Evolutionary conservation across 2,797 vertebrate genomes (phyloP).

Genomic region (Crocidura indochinensis): DNA sequence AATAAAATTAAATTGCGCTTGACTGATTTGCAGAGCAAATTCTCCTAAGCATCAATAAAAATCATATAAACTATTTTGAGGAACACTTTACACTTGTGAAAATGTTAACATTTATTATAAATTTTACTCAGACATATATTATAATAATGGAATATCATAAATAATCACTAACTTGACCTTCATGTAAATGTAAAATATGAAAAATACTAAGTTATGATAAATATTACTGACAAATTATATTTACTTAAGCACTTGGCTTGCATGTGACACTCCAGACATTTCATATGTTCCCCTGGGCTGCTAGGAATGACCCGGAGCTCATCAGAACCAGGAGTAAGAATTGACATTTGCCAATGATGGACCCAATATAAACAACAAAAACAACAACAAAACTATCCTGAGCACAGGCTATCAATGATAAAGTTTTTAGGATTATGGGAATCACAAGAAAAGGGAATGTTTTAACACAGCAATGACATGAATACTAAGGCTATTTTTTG

Average conservation of each 20-base stretch:
- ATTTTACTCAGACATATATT: background rate
- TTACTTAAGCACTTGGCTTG: background rate
- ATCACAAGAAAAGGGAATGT: background rate
- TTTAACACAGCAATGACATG: background rate
- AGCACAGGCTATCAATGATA: background rate
- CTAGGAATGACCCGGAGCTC: too few relatives aligned
- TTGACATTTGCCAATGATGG: too few relatives aligned
- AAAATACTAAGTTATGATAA: background rate
- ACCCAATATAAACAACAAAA: too few relatives aligned
- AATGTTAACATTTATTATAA: background rate
- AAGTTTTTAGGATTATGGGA: too few relatives aligned
- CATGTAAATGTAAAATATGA: background rate
- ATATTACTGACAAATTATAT: background rate
- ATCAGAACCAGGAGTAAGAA: too few relatives aligned
- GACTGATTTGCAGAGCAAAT: background rate
- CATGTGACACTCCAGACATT: too few relatives aligned
- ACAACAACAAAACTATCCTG: too few relatives aligned
- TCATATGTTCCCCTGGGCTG: too few relatives aligned
- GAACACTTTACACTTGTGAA: background rate
- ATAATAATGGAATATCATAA: background rate
- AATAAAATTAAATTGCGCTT: constrained; percentile 43
- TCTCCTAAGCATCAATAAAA: background rate
- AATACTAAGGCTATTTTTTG: background rate
- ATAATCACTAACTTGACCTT: background rate
- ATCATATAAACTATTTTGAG: background rate